Conservation (phyloP, 2,797 vertebrate genomes). For the Kryptopterus vitreolus region DNA sequence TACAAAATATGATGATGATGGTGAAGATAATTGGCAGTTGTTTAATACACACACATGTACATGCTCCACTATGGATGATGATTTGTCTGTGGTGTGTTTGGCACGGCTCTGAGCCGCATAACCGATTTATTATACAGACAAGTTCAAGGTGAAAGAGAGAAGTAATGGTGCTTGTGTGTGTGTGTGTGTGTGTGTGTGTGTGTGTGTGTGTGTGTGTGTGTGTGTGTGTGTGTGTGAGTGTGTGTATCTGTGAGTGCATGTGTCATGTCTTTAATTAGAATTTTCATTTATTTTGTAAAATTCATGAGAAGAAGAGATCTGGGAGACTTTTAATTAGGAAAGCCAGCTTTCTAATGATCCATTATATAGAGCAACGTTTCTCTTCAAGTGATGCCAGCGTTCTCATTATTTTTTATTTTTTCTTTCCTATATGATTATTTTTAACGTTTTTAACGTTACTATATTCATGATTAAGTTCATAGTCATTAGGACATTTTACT, state of each 20-base stretch:
- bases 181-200: background rate
- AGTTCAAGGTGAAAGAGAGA: constrained; percentile 22
- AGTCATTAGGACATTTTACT: background rate
- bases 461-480: background rate
- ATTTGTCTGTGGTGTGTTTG: background rate
- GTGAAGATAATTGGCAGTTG: too few species aligned
- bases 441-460: background rate
- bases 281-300: constrained; percentile 8
- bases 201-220: too few species aligned
- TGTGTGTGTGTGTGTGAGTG: background rate
- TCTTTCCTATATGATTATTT: background rate
- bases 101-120: constrained; percentile 10
- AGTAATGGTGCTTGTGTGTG: background rate
- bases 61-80: background rate
- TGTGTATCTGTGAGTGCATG: background rate
- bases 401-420: background rate
- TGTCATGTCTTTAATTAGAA: background rate
- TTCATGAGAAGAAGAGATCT: constrained; percentile 4
- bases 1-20: background rate
- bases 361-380: background rate
- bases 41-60: background rate
- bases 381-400: background rate
- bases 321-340: constrained; percentile 21
- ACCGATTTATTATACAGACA: constrained; percentile 44
- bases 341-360: background rate